Base-by-base conservation (phyloP, 1,140 invertebrate genomes). In the Lamellibrachia luymesi region DNA sequence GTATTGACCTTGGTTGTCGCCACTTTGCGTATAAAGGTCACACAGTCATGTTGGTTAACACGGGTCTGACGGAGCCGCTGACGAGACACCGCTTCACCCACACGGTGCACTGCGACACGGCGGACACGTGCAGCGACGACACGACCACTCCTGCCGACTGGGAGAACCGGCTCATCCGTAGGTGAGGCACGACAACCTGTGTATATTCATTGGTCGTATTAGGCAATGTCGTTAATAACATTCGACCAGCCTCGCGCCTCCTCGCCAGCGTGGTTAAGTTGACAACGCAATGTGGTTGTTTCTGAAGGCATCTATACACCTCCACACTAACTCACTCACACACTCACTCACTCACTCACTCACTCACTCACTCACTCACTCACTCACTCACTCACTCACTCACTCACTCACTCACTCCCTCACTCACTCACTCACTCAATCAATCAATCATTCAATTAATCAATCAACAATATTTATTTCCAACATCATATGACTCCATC, bases 331-430 rank as follows among this genome's bases (percentile, higher is more conserved):
- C 64, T 17, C 64, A 92, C 92, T 89, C 92, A 92, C 92, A 17
- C 92, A 92, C 92, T 50, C 92, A 92, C 64, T n/a, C 92, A 6
- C 92, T 89, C 56, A 90, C 92, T 89, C 92, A 90, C 92, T 89
- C 92, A 51, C 92, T 50, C 92, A 91, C 90, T 50, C 64, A 91
- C 64, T 91, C 92, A 93, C 92, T 91, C 90, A 93, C 89, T 50
- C 90, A 91, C 92, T 50, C 50, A 91, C 90, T 49, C 90, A 93
- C 56, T 90, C 80, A 90, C 56, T 90, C 92, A 51, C 92, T 50
- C 92, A 91, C 80, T 51, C 50, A 93, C 90, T 49, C 92, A 93
- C 92, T 49, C 92, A 80, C 64, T 4, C 17, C 1, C 64, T 4
- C 64, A 80, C 64, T 4, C 64, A 80, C 64, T 4, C 64, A 80